These are phyloP conservation scores for Colaptes auratus DNA, from an alignment of 2,113 vertebrate genomes.

Conservation along the genomic window DNA sequence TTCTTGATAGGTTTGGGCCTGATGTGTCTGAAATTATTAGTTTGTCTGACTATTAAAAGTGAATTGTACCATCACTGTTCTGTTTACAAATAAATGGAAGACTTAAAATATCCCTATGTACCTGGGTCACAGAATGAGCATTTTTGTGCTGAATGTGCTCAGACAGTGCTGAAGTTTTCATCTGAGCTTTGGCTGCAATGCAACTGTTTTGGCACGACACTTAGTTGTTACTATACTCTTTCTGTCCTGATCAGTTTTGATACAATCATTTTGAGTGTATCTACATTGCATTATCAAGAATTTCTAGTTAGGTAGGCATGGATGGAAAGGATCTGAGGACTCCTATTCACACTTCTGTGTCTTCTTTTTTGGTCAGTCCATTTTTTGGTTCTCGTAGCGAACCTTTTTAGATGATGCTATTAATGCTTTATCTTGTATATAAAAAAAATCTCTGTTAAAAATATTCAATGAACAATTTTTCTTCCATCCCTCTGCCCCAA, in stretches of 20 bases:
- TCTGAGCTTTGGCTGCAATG: neutral
- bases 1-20: neutral
- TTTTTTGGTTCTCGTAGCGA: neutral
- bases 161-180: neutral
- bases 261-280: neutral
- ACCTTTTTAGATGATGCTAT: neutral
- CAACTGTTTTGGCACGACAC: neutral
- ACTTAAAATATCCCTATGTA: neutral
- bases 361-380: neutral
- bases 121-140: neutral
- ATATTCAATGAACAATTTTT: neutral
- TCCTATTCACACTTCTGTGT: neutral
- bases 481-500: accelerated
- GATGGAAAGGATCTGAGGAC: neutral
- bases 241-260: neutral
- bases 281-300: neutral
- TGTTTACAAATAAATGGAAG: neutral
- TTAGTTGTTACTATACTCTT: neutral
- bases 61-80: neutral
- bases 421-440: neutral
- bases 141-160: neutral
- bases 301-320: neutral
- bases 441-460: neutral
- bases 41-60: neutral
- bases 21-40: neutral